Base-by-base conservation (phyloP, 1,140 invertebrate genomes). In the Neelides sp. region DNA sequence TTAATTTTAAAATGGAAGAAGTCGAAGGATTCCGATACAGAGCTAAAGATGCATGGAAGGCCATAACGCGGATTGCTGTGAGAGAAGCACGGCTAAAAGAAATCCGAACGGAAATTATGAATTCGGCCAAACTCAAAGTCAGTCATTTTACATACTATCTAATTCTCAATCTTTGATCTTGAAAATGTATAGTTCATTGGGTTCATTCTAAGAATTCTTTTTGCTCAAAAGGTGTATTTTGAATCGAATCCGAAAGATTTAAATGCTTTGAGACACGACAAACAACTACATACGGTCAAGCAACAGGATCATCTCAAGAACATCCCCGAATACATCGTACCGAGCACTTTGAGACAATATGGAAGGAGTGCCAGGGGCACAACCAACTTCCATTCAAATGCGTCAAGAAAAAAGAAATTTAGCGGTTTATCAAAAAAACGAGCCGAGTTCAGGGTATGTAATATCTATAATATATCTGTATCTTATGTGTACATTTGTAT, bases 11-110 rank as follows among this genome's bases (percentile, higher is more conserved):
- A 64, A 76, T 98, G 67, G 83, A 93, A 54, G 90, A 98, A 71
- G 80, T 98, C 27, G 92, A 98, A 67, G 84, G 89, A 0, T 98
- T 98, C 65, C 75, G 85, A 51, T 95, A 98, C 71, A 73, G 95
- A 64, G 83, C 91, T 0, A 76, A 80, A 62, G 95, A 98, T 75
- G 93, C 90, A 3, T 85, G 92, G 82, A 79, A 83, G 62, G 86
- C 90, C 1, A 85, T 94, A 1, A 98, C 93, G 0, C 78, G 81
- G 63, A 83, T 90, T 52, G 91, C 90, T 0, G 82, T 98, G 0
- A 73, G 86, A 45, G 90, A 98, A 67, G 90, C 91, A 0, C 73
- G 95, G 46, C 71, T 98, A 5, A 90, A 90, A 64, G 95, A 99
- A 76, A 96, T 99, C 40, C 90, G 90, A 69, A 75, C 79, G 48